phyloP scores from a whole-genome alignment of 2,113 vertebrate genomes.

The Anseranas semipalmata region DNA sequence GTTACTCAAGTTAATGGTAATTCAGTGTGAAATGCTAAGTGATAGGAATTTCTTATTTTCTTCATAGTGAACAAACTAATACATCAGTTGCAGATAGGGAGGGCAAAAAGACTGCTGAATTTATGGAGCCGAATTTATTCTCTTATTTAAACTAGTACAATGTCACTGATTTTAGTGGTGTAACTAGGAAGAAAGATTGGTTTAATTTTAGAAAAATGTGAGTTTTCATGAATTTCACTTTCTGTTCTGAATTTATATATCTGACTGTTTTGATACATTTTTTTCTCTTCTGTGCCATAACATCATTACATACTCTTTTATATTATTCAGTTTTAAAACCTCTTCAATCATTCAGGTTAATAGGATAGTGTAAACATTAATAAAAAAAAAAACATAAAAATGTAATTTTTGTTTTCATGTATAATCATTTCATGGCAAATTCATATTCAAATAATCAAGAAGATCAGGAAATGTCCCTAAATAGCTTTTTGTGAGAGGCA shows the following conservation, averaged over 20 bases:
- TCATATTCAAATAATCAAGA: background rate
- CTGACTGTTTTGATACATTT: background rate
- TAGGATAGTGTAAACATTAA: background rate
- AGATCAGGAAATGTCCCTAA: background rate
- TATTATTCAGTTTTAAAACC: background rate
- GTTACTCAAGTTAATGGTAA: background rate
- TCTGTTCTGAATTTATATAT: background rate
- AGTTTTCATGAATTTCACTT: background rate
- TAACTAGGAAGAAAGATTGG: background rate
- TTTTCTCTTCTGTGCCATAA: background rate
- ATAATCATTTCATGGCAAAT: background rate
- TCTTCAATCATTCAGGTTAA: background rate
- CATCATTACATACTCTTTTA: background rate
- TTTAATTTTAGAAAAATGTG: background rate
- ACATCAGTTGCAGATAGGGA: background rate
- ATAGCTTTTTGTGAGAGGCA: background rate
- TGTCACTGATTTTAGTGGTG: background rate
- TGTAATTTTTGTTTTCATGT: background rate
- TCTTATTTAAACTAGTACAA: background rate
- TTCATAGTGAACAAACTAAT: background rate
- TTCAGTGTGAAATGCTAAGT: background rate
- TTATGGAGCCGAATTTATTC: background rate
- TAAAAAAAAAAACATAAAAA: background rate
- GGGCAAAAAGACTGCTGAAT: background rate
- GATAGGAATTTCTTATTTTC: background rate